A percentile compares a stretch with the other conserved stretches of the same genome.
These are phyloP conservation scores for Mustela erminea DNA, from an alignment of 2,797 vertebrate species.

Conservation along the genomic window DNA sequence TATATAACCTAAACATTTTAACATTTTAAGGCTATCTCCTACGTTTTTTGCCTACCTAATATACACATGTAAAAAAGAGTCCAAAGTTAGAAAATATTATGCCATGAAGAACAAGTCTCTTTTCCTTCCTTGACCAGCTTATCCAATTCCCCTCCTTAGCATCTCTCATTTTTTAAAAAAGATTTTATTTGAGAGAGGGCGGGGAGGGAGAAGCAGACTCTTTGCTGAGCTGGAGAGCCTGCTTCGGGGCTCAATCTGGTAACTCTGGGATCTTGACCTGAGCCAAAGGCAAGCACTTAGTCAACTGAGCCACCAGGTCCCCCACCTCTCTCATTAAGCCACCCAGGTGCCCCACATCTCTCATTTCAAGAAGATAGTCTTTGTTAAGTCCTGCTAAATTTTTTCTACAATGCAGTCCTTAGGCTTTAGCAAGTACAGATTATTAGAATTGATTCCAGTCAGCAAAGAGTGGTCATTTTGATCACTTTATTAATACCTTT, in stretches of 20 bases:
- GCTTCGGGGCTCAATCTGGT: accelerated
- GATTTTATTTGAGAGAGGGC: too few relatives aligned
- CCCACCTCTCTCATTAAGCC: too few relatives aligned
- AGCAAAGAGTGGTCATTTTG: not conserved
- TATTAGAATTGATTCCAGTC: not conserved
- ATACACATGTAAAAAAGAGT: not conserved
- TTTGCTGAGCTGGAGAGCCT: not conserved
- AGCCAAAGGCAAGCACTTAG: too few relatives aligned
- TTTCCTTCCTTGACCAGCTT: not conserved
- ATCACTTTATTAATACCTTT: not conserved
- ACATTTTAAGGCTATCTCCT: not conserved
- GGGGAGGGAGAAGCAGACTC: not conserved
- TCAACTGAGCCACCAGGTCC: not conserved
- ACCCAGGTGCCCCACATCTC: too few relatives aligned
- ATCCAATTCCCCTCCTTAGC: not conserved
- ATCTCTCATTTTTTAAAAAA: not conserved
- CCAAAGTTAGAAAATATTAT: not conserved
- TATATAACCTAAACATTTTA: not conserved
- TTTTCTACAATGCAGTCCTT: not conserved
- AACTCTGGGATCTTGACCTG: too few relatives aligned
- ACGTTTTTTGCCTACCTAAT: not conserved
- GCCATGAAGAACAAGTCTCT: not conserved
- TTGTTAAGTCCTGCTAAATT: constrained; percentile 23
- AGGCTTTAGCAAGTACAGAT: not conserved
- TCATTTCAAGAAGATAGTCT: not conserved